phyloP scores from a whole-genome alignment of 2,888 invertebrate species.

The Drosophila colorata region DNA sequence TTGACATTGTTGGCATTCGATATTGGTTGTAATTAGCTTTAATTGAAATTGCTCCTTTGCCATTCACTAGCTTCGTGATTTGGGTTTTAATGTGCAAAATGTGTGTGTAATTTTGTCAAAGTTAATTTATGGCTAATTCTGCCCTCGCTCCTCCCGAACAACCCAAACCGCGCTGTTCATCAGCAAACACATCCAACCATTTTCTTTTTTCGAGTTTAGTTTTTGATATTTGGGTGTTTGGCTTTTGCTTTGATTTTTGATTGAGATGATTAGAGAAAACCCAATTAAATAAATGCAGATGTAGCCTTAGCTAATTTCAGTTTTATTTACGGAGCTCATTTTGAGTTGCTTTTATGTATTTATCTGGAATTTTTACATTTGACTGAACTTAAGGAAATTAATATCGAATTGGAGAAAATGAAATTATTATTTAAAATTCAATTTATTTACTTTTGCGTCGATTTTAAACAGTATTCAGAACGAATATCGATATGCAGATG shows the following conservation, averaged over 20 bases:
- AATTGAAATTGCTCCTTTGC: slow-evolving; percentile 82
- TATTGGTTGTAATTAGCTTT: slow-evolving; percentile 83
- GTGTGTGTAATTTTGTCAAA: slow-evolving; percentile 65
- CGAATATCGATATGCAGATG: slow-evolving; percentile 10
- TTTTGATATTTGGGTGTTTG: slow-evolving; percentile 17
- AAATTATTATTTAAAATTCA: slow-evolving; percentile 12
- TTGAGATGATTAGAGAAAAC: slow-evolving; percentile 44
- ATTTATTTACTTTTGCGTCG: neutral
- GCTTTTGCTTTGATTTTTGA: slow-evolving; percentile 22
- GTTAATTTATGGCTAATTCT: slow-evolving; percentile 73
- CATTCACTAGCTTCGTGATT: slow-evolving; percentile 68
- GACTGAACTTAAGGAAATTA: neutral
- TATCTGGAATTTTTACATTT: slow-evolving; percentile 5
- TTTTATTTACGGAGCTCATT: slow-evolving; percentile 3
- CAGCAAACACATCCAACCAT: slow-evolving; percentile 12
- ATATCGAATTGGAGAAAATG: neutral
- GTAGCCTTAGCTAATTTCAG: slow-evolving; percentile 8
- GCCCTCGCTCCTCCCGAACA: neutral
- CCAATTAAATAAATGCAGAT: slow-evolving; percentile 46
- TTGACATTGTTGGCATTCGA: slow-evolving; percentile 80
- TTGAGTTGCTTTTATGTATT: neutral
- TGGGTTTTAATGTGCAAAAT: slow-evolving; percentile 77
- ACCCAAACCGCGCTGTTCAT: neutral
- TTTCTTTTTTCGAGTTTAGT: slow-evolving; percentile 18
- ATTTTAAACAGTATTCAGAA: neutral